Percentiles rank a stretch among this genome's conserved stretches.
Evolutionary conservation across 1,140 invertebrate genomes (phyloP).

Genomic region (Oryctes rhinoceros): DNA sequence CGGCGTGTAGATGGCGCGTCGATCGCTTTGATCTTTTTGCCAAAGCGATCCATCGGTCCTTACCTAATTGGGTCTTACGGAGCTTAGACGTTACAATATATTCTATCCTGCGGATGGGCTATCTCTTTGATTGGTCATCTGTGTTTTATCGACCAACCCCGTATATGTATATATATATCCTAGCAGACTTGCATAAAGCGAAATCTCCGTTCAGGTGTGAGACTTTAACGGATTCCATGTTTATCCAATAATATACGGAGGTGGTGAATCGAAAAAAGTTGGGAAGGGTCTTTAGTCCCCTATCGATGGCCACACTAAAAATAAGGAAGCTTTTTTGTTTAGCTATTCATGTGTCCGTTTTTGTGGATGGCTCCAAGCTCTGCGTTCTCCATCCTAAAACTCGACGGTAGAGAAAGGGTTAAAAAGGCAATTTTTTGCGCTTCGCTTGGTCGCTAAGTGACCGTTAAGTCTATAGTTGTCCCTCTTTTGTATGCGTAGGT

Average conservation of each 20-base stretch:
- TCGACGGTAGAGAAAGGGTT: not conserved
- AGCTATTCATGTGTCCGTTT: not conserved
- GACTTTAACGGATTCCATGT: not conserved
- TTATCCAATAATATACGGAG: not conserved
- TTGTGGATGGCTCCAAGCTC: not conserved
- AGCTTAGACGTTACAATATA: not conserved
- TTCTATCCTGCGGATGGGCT: not conserved
- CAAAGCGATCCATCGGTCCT: slow-evolving; percentile 1
- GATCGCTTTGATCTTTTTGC: not conserved
- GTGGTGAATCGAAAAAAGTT: not conserved
- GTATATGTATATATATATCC: not conserved
- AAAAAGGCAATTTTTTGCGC: not conserved
- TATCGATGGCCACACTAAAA: not conserved
- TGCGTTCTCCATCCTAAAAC: not conserved
- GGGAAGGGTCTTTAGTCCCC: not conserved
- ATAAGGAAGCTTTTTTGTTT: not conserved
- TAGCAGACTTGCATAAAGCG: not conserved
- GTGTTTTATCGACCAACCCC: slow-evolving; percentile 6
- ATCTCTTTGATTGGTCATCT: slow-evolving; percentile 8
- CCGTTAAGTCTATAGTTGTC: not conserved
- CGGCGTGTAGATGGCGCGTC: not conserved
- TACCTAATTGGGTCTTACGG: slow-evolving; percentile 1
- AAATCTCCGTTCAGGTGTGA: not conserved
- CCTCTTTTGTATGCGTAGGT: not conserved
- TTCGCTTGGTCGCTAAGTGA: not conserved